These are phyloP conservation scores for Cephalopterus ornatus DNA, from an alignment of 2,113 vertebrate species.

Conservation along the genomic window DNA sequence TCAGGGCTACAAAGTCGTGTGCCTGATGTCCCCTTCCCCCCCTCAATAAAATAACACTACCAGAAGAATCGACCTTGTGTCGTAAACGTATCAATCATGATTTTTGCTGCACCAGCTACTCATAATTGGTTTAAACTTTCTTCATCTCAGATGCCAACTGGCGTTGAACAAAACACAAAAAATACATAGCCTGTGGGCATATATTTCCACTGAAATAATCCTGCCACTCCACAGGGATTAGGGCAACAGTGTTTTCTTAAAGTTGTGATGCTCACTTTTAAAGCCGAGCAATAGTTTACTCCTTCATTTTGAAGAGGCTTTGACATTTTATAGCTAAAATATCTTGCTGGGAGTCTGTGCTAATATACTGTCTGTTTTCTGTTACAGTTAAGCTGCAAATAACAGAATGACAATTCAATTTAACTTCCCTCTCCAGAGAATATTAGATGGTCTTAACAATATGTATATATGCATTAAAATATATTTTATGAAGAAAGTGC, in stretches of 20 bases:
- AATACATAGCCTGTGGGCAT: not conserved
- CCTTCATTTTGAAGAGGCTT: not conserved
- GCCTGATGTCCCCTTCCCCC: not conserved
- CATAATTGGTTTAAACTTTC: conserved; percentile 61
- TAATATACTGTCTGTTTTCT: not conserved
- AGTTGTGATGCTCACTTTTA: not conserved
- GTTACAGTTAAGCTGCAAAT: not conserved
- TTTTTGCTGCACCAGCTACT: conserved; percentile 56
- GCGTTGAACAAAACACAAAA: conserved; percentile 39
- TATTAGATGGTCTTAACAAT: not conserved
- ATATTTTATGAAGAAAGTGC: not conserved
- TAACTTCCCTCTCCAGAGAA: not conserved
- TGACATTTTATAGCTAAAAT: not conserved
- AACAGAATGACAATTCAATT: not conserved
- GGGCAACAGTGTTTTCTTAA: not conserved
- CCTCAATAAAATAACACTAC: conserved; percentile 23
- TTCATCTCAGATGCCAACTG: conserved; percentile 32
- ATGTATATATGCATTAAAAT: not conserved
- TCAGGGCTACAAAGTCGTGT: not conserved
- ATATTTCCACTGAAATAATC: not conserved
- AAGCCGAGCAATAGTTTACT: not conserved
- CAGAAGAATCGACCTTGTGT: conserved; percentile 41
- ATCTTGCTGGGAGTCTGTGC: not conserved
- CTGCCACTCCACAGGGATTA: not conserved
- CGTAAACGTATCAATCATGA: conserved; percentile 59